Conservation (phyloP, 2,797 vertebrate genomes). For the Manis javanica region DNA sequence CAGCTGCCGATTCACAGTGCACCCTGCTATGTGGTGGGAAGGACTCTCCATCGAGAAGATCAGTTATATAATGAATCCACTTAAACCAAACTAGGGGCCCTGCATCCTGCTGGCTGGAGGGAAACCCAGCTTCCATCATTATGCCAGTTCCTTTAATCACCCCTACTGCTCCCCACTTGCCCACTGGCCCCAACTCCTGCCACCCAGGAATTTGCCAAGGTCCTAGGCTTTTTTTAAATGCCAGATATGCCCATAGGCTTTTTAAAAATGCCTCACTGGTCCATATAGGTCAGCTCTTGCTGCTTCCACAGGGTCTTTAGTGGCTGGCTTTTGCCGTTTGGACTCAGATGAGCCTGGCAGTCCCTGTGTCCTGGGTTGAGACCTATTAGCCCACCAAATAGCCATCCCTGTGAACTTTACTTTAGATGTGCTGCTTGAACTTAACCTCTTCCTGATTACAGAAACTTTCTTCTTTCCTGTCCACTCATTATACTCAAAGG, state of each 20-base stretch:
- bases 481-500: background rate
- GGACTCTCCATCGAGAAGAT: background rate
- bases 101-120: background rate
- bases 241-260: background rate
- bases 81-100: background rate
- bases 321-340: background rate
- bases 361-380: background rate
- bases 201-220: background rate
- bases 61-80: background rate
- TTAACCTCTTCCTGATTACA: background rate
- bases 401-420: background rate
- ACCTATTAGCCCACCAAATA: background rate
- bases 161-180: rapidly evolving
- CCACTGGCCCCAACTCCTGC: background rate
- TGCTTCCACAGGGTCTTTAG: background rate
- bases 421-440: background rate
- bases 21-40: background rate
- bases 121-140: background rate
- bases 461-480: background rate
- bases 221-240: background rate
- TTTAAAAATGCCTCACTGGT: background rate
- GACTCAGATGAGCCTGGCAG: background rate
- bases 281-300: background rate
- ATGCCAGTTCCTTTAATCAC: background rate
- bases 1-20: background rate